Evolutionary conservation across 2,113 vertebrate genomes (phyloP).

Genomic region (Coracopsis vasa): DNA sequence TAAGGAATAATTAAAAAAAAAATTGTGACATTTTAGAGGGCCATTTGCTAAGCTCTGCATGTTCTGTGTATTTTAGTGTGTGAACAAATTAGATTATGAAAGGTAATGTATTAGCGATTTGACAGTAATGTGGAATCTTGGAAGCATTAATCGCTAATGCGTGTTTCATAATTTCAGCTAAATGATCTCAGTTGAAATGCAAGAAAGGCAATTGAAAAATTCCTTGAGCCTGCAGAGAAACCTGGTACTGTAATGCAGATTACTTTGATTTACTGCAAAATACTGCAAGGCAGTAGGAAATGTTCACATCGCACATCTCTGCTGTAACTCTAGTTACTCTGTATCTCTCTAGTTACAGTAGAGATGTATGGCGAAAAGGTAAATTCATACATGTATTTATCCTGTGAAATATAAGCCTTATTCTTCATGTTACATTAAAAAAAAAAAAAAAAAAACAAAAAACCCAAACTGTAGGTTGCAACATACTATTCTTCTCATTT

Average conservation of each 20-base stretch:
- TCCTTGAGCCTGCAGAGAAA: constrained; percentile 38
- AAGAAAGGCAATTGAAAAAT: constrained; percentile 46
- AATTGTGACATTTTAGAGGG: constrained; percentile 15
- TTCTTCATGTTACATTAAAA: not conserved
- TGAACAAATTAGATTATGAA: constrained; percentile 56
- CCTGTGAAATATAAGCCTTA: not conserved
- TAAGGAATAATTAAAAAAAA: constrained; percentile 16
- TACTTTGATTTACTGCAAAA: constrained; percentile 56
- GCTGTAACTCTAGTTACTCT: not conserved
- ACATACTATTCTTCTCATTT: not conserved
- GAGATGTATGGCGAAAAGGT: not conserved
- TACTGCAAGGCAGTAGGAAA: constrained; percentile 13
- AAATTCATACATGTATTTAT: not conserved
- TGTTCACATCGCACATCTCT: not conserved
- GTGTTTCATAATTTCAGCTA: constrained; percentile 40
- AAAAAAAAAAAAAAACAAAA: fast-evolving
- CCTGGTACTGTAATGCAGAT: constrained; percentile 14
- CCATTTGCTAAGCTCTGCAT: constrained; percentile 36
- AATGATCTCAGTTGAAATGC: constrained; percentile 40
- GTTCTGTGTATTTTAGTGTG: constrained; percentile 64
- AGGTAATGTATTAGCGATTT: constrained; percentile 57
- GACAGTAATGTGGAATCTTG: constrained; percentile 50
- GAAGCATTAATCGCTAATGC: constrained; percentile 45
- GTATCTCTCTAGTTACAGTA: not conserved
- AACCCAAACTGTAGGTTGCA: not conserved